Evolutionary conservation across 2,113 vertebrate species (phyloP).

Genomic region (Saguinus imperator): DNA sequence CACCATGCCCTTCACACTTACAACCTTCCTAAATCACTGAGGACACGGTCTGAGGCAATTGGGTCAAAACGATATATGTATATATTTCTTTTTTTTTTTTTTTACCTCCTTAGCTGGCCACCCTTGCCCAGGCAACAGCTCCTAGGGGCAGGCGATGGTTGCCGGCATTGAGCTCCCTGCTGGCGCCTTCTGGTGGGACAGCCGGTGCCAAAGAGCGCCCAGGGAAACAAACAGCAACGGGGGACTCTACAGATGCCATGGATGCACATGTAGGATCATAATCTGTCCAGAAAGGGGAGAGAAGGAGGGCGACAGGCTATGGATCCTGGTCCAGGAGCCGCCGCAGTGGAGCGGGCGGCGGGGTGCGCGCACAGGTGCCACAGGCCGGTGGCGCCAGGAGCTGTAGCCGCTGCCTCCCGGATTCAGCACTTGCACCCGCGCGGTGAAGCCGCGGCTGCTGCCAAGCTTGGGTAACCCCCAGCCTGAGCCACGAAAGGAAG

Average conservation of each 20-base stretch:
- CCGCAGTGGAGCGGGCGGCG: not conserved
- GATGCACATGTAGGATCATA: not conserved
- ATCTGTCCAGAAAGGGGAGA: not conserved
- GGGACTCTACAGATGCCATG: slow-evolving; percentile 3
- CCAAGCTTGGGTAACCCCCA: not conserved
- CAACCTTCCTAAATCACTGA: not conserved
- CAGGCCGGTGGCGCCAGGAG: not conserved
- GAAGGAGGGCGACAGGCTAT: not conserved
- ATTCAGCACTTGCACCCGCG: not conserved
- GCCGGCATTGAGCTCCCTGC: slow-evolving; percentile 46
- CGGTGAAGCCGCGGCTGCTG: not conserved
- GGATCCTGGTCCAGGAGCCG: not conserved
- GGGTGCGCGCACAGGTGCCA: slow-evolving; percentile 59
- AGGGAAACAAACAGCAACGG: slow-evolving; percentile 7
- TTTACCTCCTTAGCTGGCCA: not conserved
- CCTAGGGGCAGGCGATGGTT: not conserved
- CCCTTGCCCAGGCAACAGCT: not conserved
- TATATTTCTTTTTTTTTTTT: not conserved
- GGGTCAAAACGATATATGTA: not conserved
- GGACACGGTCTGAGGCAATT: not conserved
- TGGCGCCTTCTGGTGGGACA: slow-evolving; percentile 44
- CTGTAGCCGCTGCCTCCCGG: not conserved
- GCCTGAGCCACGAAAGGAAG: not conserved
- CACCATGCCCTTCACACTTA: not conserved
- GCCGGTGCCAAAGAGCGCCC: slow-evolving; percentile 36